These are phyloP conservation scores for Oreochromis spilurus DNA, from an alignment of 2,113 vertebrate species.

Conservation along the genomic window DNA sequence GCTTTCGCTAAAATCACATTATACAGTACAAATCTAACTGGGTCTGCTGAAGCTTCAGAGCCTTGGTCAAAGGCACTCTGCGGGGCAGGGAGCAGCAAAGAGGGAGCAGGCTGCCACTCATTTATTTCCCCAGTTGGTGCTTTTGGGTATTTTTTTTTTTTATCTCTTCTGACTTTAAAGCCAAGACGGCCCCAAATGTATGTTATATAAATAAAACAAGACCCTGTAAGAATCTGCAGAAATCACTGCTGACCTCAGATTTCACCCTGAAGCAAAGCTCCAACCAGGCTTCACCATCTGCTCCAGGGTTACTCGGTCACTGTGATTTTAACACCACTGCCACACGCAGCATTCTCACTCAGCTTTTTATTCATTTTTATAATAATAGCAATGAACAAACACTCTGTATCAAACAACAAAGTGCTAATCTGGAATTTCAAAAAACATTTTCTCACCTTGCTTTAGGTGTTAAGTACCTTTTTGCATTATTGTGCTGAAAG, in stretches of 20 bases:
- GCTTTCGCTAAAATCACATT: background rate
- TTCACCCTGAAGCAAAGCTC: background rate
- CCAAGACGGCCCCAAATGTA: background rate
- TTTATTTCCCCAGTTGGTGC: background rate
- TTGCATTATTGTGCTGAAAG: background rate
- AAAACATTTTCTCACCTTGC: background rate
- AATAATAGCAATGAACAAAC: background rate
- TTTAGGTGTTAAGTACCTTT: background rate
- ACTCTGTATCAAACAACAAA: background rate
- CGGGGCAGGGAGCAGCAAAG: background rate
- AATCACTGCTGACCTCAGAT: background rate
- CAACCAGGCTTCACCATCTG: background rate
- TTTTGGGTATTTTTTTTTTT: background rate
- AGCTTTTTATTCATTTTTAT: rapidly evolving
- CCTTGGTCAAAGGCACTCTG: background rate
- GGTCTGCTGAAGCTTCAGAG: background rate
- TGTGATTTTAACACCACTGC: background rate
- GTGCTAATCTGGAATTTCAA: background rate
- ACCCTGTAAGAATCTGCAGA: background rate
- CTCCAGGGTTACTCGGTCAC: background rate
- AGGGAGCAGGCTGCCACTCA: background rate
- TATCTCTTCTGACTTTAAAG: background rate
- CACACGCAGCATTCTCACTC: background rate
- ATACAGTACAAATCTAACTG: background rate
- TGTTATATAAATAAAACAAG: background rate